These are phyloP conservation scores for Sycophila texana DNA, from an alignment of 2,888 invertebrate genomes.

Conservation along the genomic window DNA sequence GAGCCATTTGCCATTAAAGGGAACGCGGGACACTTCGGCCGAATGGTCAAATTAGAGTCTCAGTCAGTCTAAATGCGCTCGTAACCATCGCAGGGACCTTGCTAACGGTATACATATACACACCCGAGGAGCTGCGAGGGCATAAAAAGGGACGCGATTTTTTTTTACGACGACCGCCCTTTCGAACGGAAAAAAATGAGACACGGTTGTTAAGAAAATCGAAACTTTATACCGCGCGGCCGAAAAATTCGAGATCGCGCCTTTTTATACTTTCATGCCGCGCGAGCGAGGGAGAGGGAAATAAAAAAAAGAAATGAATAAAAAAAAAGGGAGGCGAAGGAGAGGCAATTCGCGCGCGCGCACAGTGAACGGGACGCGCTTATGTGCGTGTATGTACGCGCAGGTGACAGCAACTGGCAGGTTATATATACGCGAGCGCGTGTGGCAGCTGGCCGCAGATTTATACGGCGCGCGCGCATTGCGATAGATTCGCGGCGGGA, in stretches of 20 bases:
- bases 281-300: neutral
- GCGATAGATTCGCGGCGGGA: constrained; percentile 3
- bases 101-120: neutral
- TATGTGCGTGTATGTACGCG: neutral
- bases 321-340: neutral
- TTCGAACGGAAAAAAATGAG: no score
- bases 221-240: neutral
- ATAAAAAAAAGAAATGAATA: neutral
- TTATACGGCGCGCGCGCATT: constrained; percentile 19
- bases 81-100: no score
- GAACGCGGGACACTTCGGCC: no score
- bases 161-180: no score
- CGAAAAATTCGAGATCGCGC: constrained; percentile 15
- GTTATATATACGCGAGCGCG: constrained; percentile 20
- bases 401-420: constrained; percentile 26
- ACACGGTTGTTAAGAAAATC: no score
- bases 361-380: constrained; percentile 15
- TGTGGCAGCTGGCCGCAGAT: constrained; percentile 53
- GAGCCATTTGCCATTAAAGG: no score
- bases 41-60: no score
- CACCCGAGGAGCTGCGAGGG: no score
- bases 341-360: neutral
- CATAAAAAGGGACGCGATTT: no score
- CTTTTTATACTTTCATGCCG: neutral
- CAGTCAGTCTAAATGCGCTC: no score